These are phyloP conservation scores for Solea solea DNA, from an alignment of 2,113 vertebrate species.

Conservation along the genomic window DNA sequence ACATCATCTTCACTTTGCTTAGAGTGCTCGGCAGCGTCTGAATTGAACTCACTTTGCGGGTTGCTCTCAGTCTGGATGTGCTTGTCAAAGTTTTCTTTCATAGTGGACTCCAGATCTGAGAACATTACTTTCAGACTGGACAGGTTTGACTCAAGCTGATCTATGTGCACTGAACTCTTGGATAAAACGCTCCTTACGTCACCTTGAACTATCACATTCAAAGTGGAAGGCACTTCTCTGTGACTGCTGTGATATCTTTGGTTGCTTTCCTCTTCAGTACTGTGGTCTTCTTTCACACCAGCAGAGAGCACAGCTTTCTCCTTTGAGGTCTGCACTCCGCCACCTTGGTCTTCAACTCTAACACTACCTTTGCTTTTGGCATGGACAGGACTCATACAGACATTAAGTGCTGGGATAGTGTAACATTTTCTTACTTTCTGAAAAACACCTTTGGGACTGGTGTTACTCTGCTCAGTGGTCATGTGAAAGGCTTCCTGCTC, in stretches of 20 bases:
- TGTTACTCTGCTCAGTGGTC: not conserved
- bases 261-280: slow-evolving; percentile 1
- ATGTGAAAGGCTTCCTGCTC: slow-evolving; percentile 28
- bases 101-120: slow-evolving; percentile 74
- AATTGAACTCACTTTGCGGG: slow-evolving; percentile 10
- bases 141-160: slow-evolving; percentile 75
- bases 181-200: not conserved
- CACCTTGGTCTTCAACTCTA: not conserved
- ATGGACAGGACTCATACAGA: slow-evolving; percentile 74
- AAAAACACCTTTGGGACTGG: slow-evolving; percentile 6
- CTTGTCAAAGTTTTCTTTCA: slow-evolving; percentile 53
- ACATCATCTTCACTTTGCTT: not conserved
- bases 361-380: slow-evolving; percentile 47
- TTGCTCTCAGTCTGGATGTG: slow-evolving; percentile 17
- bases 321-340: not conserved
- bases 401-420: slow-evolving; percentile 61
- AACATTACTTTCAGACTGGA: slow-evolving; percentile 73
- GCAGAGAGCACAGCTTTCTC: slow-evolving; percentile 24
- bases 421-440: slow-evolving; percentile 42
- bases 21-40: not conserved
- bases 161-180: slow-evolving; percentile 66
- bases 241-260: not conserved
- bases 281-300: slow-evolving; percentile 18
- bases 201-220: not conserved
- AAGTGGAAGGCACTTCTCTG: not conserved